Percentiles rank a stretch among this genome's conserved stretches.
phyloP scores from a whole-genome alignment of 2,113 vertebrate genomes.

The Phasianus colchicus region DNA sequence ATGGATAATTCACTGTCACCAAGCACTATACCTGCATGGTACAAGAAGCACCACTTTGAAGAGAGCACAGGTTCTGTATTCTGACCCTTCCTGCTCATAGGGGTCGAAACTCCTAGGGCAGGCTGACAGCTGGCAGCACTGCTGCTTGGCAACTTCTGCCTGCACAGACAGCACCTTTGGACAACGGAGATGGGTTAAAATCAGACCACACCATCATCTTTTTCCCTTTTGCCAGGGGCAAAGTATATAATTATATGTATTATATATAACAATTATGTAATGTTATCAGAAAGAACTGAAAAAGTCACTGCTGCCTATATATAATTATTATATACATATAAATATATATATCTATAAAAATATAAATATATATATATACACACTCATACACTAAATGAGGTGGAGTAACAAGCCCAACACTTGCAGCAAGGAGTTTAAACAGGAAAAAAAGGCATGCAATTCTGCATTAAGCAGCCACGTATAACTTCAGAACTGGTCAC shows the following conservation, averaged over 20 bases:
- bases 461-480: background rate
- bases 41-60: background rate
- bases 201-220: background rate
- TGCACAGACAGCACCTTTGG: background rate
- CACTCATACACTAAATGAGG: background rate
- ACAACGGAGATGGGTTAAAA: background rate
- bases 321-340: too few species aligned
- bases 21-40: background rate
- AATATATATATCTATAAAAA: too few species aligned
- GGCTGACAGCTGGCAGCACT: background rate
- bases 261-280: background rate
- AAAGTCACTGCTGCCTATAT: background rate
- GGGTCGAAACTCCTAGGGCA: rapidly evolving
- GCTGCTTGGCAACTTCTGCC: background rate
- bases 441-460: background rate
- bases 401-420: background rate
- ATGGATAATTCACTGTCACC: background rate
- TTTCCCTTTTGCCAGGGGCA: background rate
- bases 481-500: background rate
- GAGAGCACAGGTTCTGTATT: background rate
- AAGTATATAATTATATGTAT: too few species aligned
- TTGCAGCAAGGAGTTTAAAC: background rate
- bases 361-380: too few species aligned
- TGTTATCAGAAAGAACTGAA: background rate
- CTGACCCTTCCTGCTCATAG: background rate